A percentile compares a stretch with the other conserved stretches of the same genome.
Evolutionary conservation across 2,797 vertebrate genomes (phyloP).

Genomic region (Antennarius maculatus): DNA sequence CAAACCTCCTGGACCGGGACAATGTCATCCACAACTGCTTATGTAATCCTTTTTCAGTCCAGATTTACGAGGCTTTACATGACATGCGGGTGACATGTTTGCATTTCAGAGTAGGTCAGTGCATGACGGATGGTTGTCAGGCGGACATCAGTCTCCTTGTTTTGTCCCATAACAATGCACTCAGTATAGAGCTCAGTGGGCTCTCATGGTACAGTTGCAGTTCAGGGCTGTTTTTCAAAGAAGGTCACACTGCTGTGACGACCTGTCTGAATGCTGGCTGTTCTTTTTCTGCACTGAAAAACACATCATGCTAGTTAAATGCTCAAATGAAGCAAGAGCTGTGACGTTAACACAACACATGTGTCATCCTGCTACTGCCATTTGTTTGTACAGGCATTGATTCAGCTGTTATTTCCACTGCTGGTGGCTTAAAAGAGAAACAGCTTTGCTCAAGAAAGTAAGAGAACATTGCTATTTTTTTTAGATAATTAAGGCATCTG

Average conservation of each 20-base stretch:
- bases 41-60: constrained; percentile 24
- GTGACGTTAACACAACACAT: too few species aligned
- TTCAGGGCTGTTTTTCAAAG: neutral
- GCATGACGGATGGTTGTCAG: constrained; percentile 6
- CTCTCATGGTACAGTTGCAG: neutral
- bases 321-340: too few species aligned
- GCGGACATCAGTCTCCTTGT: constrained; percentile 5
- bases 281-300: too few species aligned
- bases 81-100: constrained; percentile 19
- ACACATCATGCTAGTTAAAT: too few species aligned
- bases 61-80: neutral
- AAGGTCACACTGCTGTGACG: neutral
- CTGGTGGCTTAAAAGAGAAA: too few species aligned
- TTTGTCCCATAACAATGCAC: neutral
- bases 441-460: too few species aligned
- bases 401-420: too few species aligned
- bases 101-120: constrained; percentile 3
- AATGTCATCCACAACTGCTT: constrained; percentile 30
- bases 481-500: too few species aligned
- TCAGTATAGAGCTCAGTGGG: neutral
- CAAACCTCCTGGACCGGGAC: constrained; percentile 13
- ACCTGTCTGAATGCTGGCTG: too few species aligned
- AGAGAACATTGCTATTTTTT: too few species aligned
- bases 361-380: too few species aligned
- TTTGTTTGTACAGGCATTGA: too few species aligned